Evolutionary conservation across 1,140 invertebrate genomes (phyloP).

Genomic region (Zophobas morio): DNA sequence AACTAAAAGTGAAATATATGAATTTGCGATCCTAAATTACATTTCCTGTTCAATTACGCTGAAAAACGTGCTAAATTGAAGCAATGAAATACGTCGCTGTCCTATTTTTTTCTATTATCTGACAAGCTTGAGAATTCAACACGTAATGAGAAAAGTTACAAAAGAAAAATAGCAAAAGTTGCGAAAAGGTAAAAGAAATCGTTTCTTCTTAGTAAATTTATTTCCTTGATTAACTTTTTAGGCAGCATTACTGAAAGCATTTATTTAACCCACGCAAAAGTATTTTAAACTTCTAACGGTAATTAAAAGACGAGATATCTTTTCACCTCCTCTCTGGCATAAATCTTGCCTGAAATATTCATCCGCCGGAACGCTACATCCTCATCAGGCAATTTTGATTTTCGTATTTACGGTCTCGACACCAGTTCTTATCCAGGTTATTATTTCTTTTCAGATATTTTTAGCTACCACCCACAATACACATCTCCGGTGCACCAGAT

Average conservation of each 20-base stretch:
- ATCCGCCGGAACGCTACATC: neutral
- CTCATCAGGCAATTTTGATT: neutral
- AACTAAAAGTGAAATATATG: conserved; percentile 13
- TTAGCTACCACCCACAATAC: too few relatives aligned
- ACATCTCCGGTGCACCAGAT: too few relatives aligned
- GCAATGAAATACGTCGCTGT: conserved; percentile 40
- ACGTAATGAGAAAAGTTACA: conserved; percentile 60
- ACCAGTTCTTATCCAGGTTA: too few relatives aligned
- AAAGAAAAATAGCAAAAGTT: conserved; percentile 60
- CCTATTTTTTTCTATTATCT: conserved; percentile 48
- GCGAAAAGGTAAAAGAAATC: conserved; percentile 57
- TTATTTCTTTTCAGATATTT: too few relatives aligned
- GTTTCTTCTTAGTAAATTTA: conserved; percentile 56
- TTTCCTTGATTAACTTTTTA: conserved; percentile 60
- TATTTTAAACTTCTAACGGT: conserved; percentile 28
- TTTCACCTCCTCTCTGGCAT: neutral
- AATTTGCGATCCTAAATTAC: conserved; percentile 36
- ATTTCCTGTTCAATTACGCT: conserved; percentile 37
- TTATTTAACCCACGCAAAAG: conserved; percentile 50
- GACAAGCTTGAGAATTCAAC: conserved; percentile 45
- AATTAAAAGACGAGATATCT: conserved; percentile 17
- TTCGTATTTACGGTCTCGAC: neutral
- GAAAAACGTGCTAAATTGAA: conserved; percentile 42
- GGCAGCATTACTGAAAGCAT: conserved; percentile 52
- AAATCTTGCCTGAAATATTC: neutral